Percentiles rank a stretch among this genome's conserved stretches.
Conservation (phyloP, 2,113 vertebrate species). For the Gracilinanus agilis region DNA sequence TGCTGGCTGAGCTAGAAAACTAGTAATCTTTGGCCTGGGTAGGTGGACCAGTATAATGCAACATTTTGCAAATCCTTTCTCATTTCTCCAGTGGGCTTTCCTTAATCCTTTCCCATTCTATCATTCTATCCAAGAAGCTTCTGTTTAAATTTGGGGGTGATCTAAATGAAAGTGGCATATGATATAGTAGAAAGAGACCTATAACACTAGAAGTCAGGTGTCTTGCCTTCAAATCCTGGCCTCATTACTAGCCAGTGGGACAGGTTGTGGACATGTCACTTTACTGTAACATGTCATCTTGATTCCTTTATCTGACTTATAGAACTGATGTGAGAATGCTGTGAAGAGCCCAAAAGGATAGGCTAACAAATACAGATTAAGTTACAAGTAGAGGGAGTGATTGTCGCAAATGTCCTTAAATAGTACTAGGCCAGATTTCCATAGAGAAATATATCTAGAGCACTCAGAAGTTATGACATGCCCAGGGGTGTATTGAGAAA, state of each 20-base stretch:
- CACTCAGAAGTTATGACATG: neutral
- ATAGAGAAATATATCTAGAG: neutral
- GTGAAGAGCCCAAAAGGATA: neutral
- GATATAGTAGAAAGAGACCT: neutral
- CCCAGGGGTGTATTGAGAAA: neutral
- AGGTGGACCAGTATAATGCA: neutral
- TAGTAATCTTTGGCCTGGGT: neutral
- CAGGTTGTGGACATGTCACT: neutral
- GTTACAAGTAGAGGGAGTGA: constrained; percentile 10
- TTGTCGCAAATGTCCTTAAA: constrained; percentile 18
- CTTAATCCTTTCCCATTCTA: neutral
- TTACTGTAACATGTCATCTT: neutral
- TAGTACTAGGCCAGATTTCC: neutral
- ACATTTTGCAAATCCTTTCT: neutral
- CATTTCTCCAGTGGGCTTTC: neutral
- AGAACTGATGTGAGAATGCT: neutral
- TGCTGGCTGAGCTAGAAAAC: neutral
- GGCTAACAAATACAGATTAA: constrained; percentile 17
- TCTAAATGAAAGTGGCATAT: neutral
- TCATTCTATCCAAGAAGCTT: neutral
- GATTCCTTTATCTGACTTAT: neutral
- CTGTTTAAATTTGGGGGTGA: neutral
- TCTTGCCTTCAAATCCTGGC: neutral
- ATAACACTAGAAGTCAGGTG: neutral
- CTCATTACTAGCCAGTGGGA: neutral